phyloP scores from a whole-genome alignment of 2,888 invertebrate species.

The Gonocerus acuteangulatus region DNA sequence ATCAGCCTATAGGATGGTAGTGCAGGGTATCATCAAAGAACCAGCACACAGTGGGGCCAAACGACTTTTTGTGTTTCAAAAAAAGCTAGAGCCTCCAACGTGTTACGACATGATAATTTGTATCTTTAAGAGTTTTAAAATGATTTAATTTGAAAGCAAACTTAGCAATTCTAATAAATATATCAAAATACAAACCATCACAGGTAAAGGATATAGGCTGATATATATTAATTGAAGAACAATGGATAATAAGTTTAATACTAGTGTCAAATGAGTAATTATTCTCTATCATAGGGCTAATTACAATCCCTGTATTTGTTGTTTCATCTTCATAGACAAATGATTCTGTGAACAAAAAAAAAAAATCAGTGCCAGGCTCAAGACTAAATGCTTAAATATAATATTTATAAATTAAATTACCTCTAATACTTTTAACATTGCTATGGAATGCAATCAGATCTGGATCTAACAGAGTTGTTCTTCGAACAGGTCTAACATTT shows the following conservation, averaged over 20 bases:
- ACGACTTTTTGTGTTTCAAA: too few relatives aligned
- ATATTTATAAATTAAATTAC: constrained; percentile 44
- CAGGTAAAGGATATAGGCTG: constrained; percentile 80
- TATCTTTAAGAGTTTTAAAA: too few relatives aligned
- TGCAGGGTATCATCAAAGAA: too few relatives aligned
- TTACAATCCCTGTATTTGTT: constrained; percentile 81
- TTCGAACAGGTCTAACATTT: constrained; percentile 49
- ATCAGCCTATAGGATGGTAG: too few relatives aligned
- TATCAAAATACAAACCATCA: constrained; percentile 61
- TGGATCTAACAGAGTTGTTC: constrained; percentile 57
- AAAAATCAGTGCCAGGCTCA: too few relatives aligned
- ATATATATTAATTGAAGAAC: constrained; percentile 43
- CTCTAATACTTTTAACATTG: constrained; percentile 72
- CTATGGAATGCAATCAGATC: constrained; percentile 74
- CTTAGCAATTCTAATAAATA: too few relatives aligned
- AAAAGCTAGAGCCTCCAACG: too few relatives aligned
- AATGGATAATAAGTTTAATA: constrained; percentile 76
- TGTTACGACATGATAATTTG: too few relatives aligned
- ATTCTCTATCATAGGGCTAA: constrained; percentile 78
- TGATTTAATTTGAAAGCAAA: too few relatives aligned
- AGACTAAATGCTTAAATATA: too few relatives aligned
- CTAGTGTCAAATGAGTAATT: constrained; percentile 72
- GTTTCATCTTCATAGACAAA: constrained; percentile 65
- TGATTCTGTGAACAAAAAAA: constrained; percentile 49
- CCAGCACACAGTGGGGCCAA: too few relatives aligned